Conservation (phyloP, 2,113 vertebrate genomes). For the Pygathrix nemaeus region DNA sequence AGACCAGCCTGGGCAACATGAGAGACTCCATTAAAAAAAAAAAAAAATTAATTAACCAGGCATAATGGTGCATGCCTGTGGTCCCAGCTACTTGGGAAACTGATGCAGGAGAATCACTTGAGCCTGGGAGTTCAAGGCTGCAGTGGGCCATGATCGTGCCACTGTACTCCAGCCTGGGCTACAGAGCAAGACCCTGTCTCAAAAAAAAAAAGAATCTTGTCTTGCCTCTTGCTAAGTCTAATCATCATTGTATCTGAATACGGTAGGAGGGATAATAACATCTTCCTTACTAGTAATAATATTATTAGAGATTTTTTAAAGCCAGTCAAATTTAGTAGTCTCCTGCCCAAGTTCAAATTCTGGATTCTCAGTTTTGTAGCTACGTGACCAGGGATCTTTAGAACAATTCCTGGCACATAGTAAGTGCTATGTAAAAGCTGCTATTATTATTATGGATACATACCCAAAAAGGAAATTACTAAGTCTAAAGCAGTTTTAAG, state of each 20-base stretch:
- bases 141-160: too few relatives aligned
- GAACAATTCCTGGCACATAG: neutral
- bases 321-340: neutral
- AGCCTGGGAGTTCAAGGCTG: too few relatives aligned
- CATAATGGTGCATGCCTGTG: too few relatives aligned
- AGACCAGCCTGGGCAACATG: too few relatives aligned
- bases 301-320: too few relatives aligned
- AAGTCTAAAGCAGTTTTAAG: neutral
- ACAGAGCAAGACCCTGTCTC: too few relatives aligned
- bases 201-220: neutral
- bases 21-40: too few relatives aligned
- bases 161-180: too few relatives aligned
- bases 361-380: neutral
- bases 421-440: neutral
- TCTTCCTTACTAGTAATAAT: too few relatives aligned
- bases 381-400: neutral
- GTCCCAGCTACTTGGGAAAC: too few relatives aligned
- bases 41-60: too few relatives aligned
- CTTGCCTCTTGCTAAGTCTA: neutral
- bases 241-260: constrained; percentile 12
- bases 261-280: neutral
- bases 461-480: constrained; percentile 12
- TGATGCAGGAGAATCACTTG: too few relatives aligned
- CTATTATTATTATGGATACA: neutral
- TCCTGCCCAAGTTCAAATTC: neutral